Evolutionary conservation across 2,888 invertebrate genomes (phyloP), one percentile per base, ranked within the genome.

Genomic region (Geotrupes spiniger): DNA sequence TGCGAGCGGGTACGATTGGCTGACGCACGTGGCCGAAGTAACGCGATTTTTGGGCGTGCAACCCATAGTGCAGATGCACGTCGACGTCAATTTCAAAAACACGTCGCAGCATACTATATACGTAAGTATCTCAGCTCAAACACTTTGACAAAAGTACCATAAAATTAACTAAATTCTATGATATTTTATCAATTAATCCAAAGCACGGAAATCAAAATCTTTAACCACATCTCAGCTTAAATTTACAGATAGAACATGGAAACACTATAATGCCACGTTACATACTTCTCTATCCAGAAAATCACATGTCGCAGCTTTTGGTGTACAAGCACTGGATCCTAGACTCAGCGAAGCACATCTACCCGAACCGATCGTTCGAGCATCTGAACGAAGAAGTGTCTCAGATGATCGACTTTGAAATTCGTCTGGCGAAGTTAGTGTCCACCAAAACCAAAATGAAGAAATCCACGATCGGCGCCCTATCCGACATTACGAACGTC

Each of bases 401-500:
- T 9, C 58, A 64, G 51, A 57, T 70, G 2, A 56, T 69, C 4
- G 50, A 65, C 16, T 66, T 70, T 48, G 70, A 70, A 60, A 56
- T 57, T 33, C 46, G 58, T 37, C 44, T 70, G 16, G 65, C 64
- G 0, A 59, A 60, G 43, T 37, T 65, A 5, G 36, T 42, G 10
- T 28, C 41, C 2, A 2, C 33, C 11, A 49, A 50, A 42, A 47
- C 51, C 1, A 51, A 47, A 42, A 56, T 44, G 28, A 49, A 57
- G 42, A 43, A 52, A 33, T 42, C 38, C 2, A 51, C 45, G 11
- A 43, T 57, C 14, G 10, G 10, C 12, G 42, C 48, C 31, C 49
- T 53, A 11, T 28, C 12, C 4, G 11, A 15, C 3, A 16, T 21
- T 38, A 46, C 21, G n/a, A 17, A 31, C 14, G 33, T 46, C 1